Conservation (phyloP, 2,113 vertebrate genomes). For the Ptilorrhoa leucosticta region DNA sequence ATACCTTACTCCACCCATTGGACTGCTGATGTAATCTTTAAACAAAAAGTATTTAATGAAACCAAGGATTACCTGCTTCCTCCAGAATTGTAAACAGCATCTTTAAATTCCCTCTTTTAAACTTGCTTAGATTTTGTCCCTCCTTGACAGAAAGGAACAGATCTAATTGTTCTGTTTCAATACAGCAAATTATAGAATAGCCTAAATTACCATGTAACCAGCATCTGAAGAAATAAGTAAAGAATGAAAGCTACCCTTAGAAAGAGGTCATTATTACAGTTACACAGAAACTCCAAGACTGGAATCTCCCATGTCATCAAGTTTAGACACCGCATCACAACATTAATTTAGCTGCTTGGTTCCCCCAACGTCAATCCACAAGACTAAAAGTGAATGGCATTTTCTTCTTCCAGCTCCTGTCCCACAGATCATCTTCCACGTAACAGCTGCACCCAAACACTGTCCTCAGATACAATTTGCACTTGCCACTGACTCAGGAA, state of each 20-base stretch:
- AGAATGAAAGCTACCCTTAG: not conserved
- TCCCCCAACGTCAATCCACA: not conserved
- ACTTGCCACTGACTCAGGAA: not conserved
- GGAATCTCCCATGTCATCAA: conserved; percentile 30
- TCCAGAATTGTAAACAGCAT: not conserved
- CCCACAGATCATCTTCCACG: not conserved
- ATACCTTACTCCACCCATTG: not conserved
- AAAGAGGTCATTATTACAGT: not conserved
- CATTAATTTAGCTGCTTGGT: not conserved
- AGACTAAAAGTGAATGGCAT: not conserved
- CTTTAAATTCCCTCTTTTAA: not conserved
- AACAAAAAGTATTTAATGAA: not conserved
- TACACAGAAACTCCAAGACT: not conserved
- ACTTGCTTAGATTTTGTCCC: not conserved
- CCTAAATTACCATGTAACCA: not conserved
- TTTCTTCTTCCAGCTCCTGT: not conserved
- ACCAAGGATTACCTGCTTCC: not conserved
- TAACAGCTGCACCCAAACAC: not conserved
- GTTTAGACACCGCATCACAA: not conserved
- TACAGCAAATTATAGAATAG: not conserved
- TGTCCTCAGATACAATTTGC: not conserved
- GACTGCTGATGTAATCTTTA: not conserved
- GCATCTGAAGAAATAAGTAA: not conserved
- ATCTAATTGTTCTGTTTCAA: not conserved
- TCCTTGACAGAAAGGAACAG: not conserved